Evolutionary conservation across 2,888 invertebrate genomes (phyloP).

Genomic region (Tachina fera): DNA sequence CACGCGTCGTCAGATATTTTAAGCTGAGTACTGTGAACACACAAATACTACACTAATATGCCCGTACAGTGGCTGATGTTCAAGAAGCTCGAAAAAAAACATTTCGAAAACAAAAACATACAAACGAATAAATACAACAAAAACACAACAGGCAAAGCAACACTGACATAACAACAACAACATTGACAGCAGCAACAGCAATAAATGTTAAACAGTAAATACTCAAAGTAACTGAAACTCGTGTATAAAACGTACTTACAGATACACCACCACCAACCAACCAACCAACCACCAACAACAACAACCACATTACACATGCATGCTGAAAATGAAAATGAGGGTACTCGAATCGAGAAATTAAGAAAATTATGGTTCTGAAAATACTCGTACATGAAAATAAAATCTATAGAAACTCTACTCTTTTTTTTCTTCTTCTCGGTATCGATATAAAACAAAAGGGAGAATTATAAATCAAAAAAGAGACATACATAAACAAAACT

Average conservation of each 20-base stretch:
- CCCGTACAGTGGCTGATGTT: conserved; percentile 76
- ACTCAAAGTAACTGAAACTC: conserved; percentile 67
- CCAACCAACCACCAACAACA: neutral
- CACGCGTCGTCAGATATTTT: conserved; percentile 73
- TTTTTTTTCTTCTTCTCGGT: conserved; percentile 6
- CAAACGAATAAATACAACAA: conserved; percentile 63
- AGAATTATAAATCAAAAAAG: conserved; percentile 41
- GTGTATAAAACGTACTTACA: conserved; percentile 68
- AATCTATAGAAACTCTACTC: conserved; percentile 30
- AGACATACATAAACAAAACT: conserved; percentile 21
- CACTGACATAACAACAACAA: conserved; percentile 37
- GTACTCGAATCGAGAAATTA: conserved; percentile 55
- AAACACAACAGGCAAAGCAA: conserved; percentile 38
- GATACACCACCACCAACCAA: conserved; percentile 54
- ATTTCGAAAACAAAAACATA: conserved; percentile 64
- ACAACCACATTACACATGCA: conserved; percentile 24
- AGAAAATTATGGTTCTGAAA: conserved; percentile 41
- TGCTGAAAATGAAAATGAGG: conserved; percentile 16
- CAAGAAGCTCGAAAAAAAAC: conserved; percentile 74
- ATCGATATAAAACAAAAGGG: conserved; percentile 4
- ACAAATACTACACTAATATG: conserved; percentile 79
- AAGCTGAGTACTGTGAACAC: conserved; percentile 77
- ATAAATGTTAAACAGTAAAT: conserved; percentile 62
- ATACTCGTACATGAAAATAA: conserved; percentile 14
- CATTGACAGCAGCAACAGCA: conserved; percentile 42